Evolutionary conservation across 2,113 vertebrate species (phyloP).

Genomic region (Ptychochromis oligacanthus): DNA sequence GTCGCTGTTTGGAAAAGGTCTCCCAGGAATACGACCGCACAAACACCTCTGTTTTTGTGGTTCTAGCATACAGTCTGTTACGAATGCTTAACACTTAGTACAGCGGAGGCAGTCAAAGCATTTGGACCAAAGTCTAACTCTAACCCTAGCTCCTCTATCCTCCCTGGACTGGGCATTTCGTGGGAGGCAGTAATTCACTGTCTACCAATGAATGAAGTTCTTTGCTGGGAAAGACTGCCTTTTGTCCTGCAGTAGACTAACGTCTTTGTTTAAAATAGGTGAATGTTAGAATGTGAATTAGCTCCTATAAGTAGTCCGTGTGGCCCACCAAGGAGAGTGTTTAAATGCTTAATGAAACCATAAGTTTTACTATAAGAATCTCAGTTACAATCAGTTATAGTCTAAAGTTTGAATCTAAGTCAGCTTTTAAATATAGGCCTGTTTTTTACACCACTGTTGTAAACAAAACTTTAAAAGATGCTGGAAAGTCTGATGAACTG

Average conservation of each 20-base stretch:
- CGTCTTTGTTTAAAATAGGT: conserved; percentile 52
- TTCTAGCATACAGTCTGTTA: neutral
- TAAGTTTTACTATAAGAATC: neutral
- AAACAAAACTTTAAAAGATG: neutral
- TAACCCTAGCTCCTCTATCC: neutral
- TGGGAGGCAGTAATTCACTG: conserved; percentile 51
- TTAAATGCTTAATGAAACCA: neutral
- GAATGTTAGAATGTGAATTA: conserved; percentile 63
- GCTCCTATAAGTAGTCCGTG: conserved; percentile 14
- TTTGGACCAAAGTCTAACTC: conserved; percentile 8
- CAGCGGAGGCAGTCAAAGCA: neutral
- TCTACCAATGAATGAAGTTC: conserved; percentile 53
- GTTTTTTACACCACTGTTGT: neutral
- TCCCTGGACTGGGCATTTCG: conserved; percentile 16
- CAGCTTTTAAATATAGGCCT: neutral
- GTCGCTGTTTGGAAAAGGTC: neutral
- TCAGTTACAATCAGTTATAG: neutral
- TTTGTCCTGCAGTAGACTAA: conserved; percentile 54
- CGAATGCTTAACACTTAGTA: neutral
- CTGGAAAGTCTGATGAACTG: neutral
- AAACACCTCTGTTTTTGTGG: neutral
- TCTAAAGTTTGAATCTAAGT: neutral
- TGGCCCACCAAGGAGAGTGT: neutral
- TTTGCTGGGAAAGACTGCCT: conserved; percentile 42
- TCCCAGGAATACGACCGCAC: neutral